Evolutionary conservation across 2,797 vertebrate genomes (phyloP).

Genomic region (Graptemys geographica): DNA sequence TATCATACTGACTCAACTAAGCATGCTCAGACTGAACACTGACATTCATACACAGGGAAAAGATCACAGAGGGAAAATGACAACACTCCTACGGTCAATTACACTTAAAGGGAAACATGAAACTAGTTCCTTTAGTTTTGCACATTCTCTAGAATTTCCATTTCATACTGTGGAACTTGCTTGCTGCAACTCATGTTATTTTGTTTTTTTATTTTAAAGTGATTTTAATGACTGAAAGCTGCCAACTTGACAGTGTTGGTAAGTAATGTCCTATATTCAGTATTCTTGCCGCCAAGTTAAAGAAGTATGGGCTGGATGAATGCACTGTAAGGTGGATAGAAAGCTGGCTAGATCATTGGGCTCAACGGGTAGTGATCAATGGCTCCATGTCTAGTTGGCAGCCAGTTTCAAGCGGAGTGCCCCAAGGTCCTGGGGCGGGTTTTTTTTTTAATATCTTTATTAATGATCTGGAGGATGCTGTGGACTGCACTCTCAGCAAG

Average conservation of each 20-base stretch:
- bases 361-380: too few relatives aligned
- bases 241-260: slow-evolving; percentile 54
- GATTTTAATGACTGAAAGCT: slow-evolving; percentile 46
- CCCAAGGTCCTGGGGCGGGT: too few relatives aligned
- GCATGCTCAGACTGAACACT: slow-evolving; percentile 55
- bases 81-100: slow-evolving; percentile 53
- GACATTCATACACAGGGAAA: slow-evolving; percentile 39
- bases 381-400: too few relatives aligned
- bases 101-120: slow-evolving; percentile 16
- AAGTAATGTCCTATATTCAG: slow-evolving; percentile 66
- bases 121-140: slow-evolving; percentile 33
- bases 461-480: too few relatives aligned
- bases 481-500: too few relatives aligned
- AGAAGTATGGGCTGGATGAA: too few relatives aligned
- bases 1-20: slow-evolving; percentile 53
- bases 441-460: too few relatives aligned
- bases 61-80: slow-evolving; percentile 47
- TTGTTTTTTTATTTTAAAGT: slow-evolving; percentile 26
- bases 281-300: too few relatives aligned
- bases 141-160: neutral
- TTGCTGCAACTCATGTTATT: slow-evolving; percentile 26
- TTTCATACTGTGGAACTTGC: neutral
- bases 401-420: too few relatives aligned
- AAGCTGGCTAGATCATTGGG: too few relatives aligned
- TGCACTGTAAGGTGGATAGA: too few relatives aligned